These are phyloP conservation scores for Agrilus mali DNA, from an alignment of 2,888 invertebrate species.

Conservation along the genomic window DNA sequence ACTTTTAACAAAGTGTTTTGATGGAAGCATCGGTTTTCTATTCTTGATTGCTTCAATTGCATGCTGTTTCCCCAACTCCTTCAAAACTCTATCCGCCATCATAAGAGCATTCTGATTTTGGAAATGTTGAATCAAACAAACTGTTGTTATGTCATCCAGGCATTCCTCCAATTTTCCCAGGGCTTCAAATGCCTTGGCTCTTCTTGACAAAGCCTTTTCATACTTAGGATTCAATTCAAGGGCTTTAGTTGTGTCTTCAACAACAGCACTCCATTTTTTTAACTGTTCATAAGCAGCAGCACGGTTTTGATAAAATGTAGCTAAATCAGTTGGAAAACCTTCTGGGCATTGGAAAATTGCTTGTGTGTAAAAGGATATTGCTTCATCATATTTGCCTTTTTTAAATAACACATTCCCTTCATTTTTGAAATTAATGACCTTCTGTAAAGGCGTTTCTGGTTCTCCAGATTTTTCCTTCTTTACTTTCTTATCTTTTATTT, in stretches of 20 bases:
- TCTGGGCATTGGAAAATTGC: conserved; percentile 84
- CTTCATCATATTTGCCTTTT: conserved; percentile 79
- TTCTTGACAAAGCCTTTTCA: conserved; percentile 72
- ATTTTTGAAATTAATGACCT: conserved; percentile 69
- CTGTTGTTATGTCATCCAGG: conserved; percentile 85
- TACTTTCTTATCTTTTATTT: conserved; percentile 15
- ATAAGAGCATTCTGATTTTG: conserved; percentile 66
- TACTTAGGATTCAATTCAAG: conserved; percentile 75
- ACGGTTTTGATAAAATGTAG: conserved; percentile 91
- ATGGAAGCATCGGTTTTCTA: conserved; percentile 65
- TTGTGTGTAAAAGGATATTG: conserved; percentile 77
- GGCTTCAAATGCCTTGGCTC: conserved; percentile 74
- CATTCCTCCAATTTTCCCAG: conserved; percentile 67
- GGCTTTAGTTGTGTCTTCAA: conserved; percentile 77
- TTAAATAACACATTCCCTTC: conserved; percentile 83
- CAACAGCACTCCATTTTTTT: conserved; percentile 71
- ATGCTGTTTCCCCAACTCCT: conserved; percentile 63
- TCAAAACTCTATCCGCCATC: conserved; percentile 80
- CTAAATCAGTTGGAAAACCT: conserved; percentile 58
- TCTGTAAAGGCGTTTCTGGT: conserved; percentile 49
- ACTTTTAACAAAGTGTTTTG: conserved; percentile 71
- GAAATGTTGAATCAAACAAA: conserved; percentile 83
- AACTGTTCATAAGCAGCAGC: conserved; percentile 91
- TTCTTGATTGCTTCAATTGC: conserved; percentile 61
- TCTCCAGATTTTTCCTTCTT: conserved; percentile 14